Base-by-base conservation (phyloP, 1,140 invertebrate species). In the Neuroterus valhalla region DNA sequence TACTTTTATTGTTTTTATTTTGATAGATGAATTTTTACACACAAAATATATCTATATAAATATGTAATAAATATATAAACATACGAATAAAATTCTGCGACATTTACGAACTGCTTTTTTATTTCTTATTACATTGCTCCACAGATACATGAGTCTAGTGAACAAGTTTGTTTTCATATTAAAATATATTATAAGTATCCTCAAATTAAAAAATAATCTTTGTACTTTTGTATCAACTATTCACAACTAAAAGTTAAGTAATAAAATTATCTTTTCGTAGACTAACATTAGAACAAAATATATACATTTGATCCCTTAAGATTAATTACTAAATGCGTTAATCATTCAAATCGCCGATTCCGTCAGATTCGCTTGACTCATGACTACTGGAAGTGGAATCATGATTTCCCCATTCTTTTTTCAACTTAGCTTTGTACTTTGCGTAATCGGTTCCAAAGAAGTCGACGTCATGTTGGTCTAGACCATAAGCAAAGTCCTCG, bases 371-470 rank as follows among this genome's bases (percentile, higher is more conserved):
- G 43, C 15, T 46, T 0, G 84, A 76, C 55, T 78, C 67, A 71
- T 81, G 74, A 31, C 71, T 67, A 45, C 73, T 68, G 48, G 52
- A 72, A 78, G 73, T 43, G 44, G 66, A 26, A 78, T 73, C 21
- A 6, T 81, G 68, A 12, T 77, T 68, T 17, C 81, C 75, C 2
- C 87, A 71, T 55, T 84, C 79, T 66, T 89, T 82, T 31, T 86
- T 84, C 67, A 87, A 70, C 71, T 81, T 88, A 6, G 89, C 87
- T 83, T 91, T 92, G 70, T 92, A 93, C 48, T 84, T 90, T n/a
- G 91, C 91, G 82, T 92, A 93, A 69, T 85, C 85, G 71, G 89
- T 86, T 4, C 92, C 92, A 83, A 90, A 91, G 48, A 82, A 79
- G 21, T 91, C 83, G 5, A 90, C 88, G 82, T 92, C 91, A n/a